Base-by-base conservation (phyloP, 2,888 invertebrate species). In the Andrena praecox region DNA sequence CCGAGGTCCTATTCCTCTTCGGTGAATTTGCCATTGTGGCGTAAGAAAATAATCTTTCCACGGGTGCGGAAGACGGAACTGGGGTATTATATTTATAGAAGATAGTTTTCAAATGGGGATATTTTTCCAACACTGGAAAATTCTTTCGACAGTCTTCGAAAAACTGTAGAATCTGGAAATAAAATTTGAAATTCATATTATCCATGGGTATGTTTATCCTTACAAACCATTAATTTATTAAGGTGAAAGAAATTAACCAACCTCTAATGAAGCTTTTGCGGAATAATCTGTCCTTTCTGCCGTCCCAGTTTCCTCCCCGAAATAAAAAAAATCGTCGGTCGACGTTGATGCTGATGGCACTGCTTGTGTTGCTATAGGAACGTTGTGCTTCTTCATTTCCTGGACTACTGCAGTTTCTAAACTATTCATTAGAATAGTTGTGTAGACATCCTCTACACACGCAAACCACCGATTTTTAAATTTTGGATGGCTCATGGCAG, bases 31-130 rank as follows among this genome's bases (percentile, higher is more conserved):
- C 29, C 27, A 60, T 60, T 16, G 31, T 60, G 29, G 60, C 60
- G 16, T 60, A 60, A 27, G 60, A 60, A n/a, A 60, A 60, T 60
- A 31, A 60, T 31, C 31, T 60, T 27, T 31, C 60, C 6, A 60
- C 31, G 16, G 60, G 60, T 12, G 60, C 60, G 2, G 60, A 60
- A 29, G 60, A 60, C 27, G 60, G 60, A 6, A 60, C 29, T 31
- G 60, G 60, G 0, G 54, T 54, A 8, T 54, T 54, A 20, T 54
- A 54, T 54, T 54, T 54, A 2, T 20, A 20, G 8, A 54, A 54
- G 20, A 54, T 54, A 8, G n/a, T 54, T 20, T 54, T 20, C 20
- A 54, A n/a, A 20, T 54, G 20, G 8, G 20, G 54, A 8, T 54
- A 54, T 6, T 54, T 54, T 20, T 54, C 8, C 54, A 54, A 54